Evolutionary conservation across 2,888 invertebrate species (phyloP).

Genomic region (Rhamnusium bicolor): DNA sequence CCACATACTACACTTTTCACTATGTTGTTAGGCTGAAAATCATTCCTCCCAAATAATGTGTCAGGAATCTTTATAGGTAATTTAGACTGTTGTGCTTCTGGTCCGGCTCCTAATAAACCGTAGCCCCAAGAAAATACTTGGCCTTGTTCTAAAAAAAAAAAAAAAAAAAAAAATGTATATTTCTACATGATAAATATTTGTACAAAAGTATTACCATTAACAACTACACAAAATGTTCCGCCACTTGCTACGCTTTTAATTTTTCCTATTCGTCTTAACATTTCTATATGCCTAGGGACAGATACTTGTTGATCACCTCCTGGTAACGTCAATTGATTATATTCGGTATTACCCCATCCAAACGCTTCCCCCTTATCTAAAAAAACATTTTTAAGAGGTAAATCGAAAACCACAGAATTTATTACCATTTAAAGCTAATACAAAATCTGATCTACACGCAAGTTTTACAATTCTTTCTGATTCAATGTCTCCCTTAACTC

Average conservation of each 20-base stretch:
- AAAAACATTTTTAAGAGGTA: slow-evolving; percentile 23
- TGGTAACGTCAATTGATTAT: slow-evolving; percentile 82
- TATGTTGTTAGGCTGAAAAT: slow-evolving; percentile 81
- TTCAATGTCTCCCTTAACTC: slow-evolving; percentile 86
- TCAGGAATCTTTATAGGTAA: slow-evolving; percentile 84
- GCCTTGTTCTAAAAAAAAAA: slow-evolving; percentile 77
- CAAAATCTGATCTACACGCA: slow-evolving; percentile 87
- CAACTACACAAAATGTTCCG: slow-evolving; percentile 88
- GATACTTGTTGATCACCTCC: slow-evolving; percentile 80
- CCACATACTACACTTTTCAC: slow-evolving; percentile 82
- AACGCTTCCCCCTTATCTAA: slow-evolving; percentile 91
- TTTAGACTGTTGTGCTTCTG: slow-evolving; percentile 78
- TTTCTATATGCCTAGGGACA: slow-evolving; percentile 78
- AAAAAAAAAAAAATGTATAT: neutral
- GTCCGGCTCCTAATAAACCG: slow-evolving; percentile 93
- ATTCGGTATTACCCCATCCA: slow-evolving; percentile 98
- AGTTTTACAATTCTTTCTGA: slow-evolving; percentile 87
- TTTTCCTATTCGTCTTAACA: slow-evolving; percentile 80
- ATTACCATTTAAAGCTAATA: slow-evolving; percentile 88
- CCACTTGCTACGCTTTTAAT: slow-evolving; percentile 88
- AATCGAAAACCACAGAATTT: neutral
- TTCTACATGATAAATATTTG: neutral
- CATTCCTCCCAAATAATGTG: slow-evolving; percentile 88
- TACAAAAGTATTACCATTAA: slow-evolving; percentile 78
- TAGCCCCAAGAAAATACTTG: slow-evolving; percentile 95